A percentile compares a stretch with the other conserved stretches of the same genome.
phyloP scores from a whole-genome alignment of 1,140 invertebrate genomes.

The Lasioglossum baleicum region DNA sequence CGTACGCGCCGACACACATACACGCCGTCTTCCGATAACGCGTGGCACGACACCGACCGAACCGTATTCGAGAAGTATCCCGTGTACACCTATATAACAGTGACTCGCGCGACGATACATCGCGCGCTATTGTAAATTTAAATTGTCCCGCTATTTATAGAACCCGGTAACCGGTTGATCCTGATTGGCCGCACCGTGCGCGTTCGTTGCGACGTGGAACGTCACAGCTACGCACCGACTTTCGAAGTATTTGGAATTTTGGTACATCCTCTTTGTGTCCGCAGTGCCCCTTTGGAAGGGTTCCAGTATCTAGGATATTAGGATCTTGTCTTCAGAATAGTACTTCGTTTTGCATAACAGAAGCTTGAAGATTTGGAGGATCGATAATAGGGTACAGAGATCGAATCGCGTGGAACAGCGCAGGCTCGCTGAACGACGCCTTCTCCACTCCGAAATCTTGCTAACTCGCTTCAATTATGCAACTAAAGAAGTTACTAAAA shows the following conservation, averaged over 20 bases:
- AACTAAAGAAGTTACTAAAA: background rate
- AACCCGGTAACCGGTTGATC: constrained; percentile 18
- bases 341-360: no score
- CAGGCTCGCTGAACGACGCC: background rate
- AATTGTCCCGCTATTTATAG: constrained; percentile 32
- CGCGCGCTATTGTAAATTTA: constrained; percentile 36
- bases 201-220: background rate
- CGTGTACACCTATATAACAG: background rate
- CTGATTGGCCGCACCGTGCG: background rate
- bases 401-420: background rate
- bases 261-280: no score
- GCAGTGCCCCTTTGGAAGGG: no score
- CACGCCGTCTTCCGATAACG: constrained; percentile 10
- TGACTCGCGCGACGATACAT: background rate
- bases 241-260: background rate
- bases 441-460: background rate
- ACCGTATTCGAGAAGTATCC: constrained; percentile 30
- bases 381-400: no score
- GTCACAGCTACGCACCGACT: background rate
- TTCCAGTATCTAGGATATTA: no score
- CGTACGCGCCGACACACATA: no score
- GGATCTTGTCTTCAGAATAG: no score
- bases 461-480: background rate
- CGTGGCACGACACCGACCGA: background rate
- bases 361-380: no score